These are phyloP conservation scores for Drosophila leonis DNA, from an alignment of 2,888 invertebrate species.

Conservation along the genomic window DNA sequence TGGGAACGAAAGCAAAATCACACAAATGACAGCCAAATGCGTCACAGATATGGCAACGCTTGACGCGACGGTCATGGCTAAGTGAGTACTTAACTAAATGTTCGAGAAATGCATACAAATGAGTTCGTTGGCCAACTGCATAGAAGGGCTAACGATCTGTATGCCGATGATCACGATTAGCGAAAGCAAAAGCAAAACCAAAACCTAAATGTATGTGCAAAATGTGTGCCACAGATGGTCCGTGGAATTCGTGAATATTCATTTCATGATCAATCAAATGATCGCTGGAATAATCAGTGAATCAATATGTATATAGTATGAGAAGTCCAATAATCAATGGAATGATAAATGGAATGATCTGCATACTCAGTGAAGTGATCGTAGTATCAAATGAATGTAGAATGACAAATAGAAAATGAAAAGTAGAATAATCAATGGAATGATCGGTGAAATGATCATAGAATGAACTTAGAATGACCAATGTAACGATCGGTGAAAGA, in stretches of 20 bases:
- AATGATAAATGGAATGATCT: not conserved
- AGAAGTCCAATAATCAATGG: not conserved
- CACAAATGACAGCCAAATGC: conserved; percentile 45
- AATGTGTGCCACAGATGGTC: conserved; percentile 23
- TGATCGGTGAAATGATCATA: conserved; percentile 23
- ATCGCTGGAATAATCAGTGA: conserved; percentile 5
- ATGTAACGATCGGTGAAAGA: not conserved
- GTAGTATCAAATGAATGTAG: conserved; percentile 1
- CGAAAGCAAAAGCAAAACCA: conserved; percentile 46
- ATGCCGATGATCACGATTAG: conserved; percentile 18
- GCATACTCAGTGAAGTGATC: not conserved
- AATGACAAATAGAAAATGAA: not conserved
- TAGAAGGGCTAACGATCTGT: conserved; percentile 16
- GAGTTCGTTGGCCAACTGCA: conserved; percentile 37
- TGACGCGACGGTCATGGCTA: conserved; percentile 36
- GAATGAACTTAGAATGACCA: too few relatives aligned
- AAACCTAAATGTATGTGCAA: conserved; percentile 29
- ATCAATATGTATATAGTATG: not conserved
- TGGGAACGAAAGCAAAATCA: conserved; percentile 36
- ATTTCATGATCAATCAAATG: conserved; percentile 7
- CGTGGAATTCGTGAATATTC: conserved; percentile 13
- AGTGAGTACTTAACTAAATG: conserved; percentile 13
- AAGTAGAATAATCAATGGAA: conserved; percentile 8
- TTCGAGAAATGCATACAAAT: conserved; percentile 62
- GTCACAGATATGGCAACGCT: conserved; percentile 46